Conservation (phyloP, 2,113 vertebrate genomes). For the Embiotoca jacksoni region DNA sequence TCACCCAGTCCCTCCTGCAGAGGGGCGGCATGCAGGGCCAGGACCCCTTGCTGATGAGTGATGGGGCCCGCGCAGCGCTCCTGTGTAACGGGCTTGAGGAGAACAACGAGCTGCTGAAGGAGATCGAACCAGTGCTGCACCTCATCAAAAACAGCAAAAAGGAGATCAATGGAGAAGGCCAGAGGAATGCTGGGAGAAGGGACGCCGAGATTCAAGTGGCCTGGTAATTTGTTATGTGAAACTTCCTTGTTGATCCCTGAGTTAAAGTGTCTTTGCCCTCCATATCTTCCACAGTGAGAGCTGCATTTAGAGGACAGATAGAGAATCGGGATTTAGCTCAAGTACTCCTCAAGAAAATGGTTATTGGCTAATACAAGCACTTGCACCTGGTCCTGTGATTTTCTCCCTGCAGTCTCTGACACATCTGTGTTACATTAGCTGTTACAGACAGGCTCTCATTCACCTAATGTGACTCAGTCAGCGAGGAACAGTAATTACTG, state of each 20-base stretch:
- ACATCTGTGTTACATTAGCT: slow-evolving; percentile 48
- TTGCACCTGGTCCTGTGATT: slow-evolving; percentile 35
- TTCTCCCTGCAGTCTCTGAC: slow-evolving; percentile 23
- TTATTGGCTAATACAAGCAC: slow-evolving; percentile 35
- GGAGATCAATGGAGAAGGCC: slow-evolving; percentile 83
- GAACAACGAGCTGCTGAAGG: slow-evolving; percentile 91
- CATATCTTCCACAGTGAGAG: not conserved
- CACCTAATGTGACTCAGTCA: slow-evolving; percentile 53
- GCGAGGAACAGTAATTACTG: slow-evolving; percentile 51
- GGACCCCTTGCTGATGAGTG: slow-evolving; percentile 74
- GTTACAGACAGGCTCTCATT: slow-evolving; percentile 35
- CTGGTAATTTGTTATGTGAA: slow-evolving; percentile 86
- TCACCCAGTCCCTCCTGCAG: slow-evolving; percentile 72
- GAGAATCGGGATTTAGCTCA: slow-evolving; percentile 36
- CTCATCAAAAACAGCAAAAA: slow-evolving; percentile 88
- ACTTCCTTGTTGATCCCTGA: slow-evolving; percentile 38
- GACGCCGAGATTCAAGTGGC: slow-evolving; percentile 94
- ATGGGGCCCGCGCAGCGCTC: slow-evolving; percentile 69
- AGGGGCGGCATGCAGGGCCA: slow-evolving; percentile 68
- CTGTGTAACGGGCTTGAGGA: slow-evolving; percentile 87
- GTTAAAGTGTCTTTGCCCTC: slow-evolving; percentile 39
- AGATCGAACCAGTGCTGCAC: slow-evolving; percentile 93
- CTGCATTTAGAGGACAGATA: not conserved
- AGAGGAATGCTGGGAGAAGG: slow-evolving; percentile 83
- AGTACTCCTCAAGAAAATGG: slow-evolving; percentile 19